These are phyloP conservation scores for Cygnus buccinator DNA, from an alignment of 2,113 vertebrate genomes.

Conservation along the genomic window DNA sequence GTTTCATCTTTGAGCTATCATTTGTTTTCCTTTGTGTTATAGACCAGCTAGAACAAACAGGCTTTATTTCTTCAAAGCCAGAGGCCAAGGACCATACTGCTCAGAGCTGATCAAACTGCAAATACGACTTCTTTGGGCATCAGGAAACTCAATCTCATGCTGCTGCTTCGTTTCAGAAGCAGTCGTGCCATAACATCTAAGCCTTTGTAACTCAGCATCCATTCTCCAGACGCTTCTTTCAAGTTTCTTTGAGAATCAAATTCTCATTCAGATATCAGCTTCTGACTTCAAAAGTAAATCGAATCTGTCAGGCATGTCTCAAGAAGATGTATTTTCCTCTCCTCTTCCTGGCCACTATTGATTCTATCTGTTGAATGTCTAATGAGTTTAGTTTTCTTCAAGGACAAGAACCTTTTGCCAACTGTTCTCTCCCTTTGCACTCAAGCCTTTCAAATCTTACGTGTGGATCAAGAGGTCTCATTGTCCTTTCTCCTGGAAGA, in stretches of 20 bases:
- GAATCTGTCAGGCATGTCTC: constrained; percentile 33
- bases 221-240: constrained; percentile 22
- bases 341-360: constrained; percentile 5
- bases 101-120: constrained; percentile 41
- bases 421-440: not conserved
- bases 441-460: constrained; percentile 6
- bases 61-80: constrained; percentile 60
- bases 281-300: constrained; percentile 53
- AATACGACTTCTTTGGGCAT: constrained; percentile 38
- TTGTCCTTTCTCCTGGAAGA: not conserved
- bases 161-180: constrained; percentile 54
- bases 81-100: constrained; percentile 5
- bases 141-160: constrained; percentile 17
- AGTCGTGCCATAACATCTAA: not conserved
- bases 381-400: constrained; percentile 48
- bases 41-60: constrained; percentile 47
- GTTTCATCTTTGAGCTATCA: constrained; percentile 49
- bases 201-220: constrained; percentile 5
- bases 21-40: constrained; percentile 34
- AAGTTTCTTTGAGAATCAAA: constrained; percentile 59
- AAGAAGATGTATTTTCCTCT: constrained; percentile 36
- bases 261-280: constrained; percentile 45
- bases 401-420: constrained; percentile 21
- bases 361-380: constrained; percentile 50
- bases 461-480: not conserved